These are phyloP conservation scores for Sinocyclocheilus maitianheensis DNA, from an alignment of 2,113 vertebrate species.

Conservation along the genomic window DNA sequence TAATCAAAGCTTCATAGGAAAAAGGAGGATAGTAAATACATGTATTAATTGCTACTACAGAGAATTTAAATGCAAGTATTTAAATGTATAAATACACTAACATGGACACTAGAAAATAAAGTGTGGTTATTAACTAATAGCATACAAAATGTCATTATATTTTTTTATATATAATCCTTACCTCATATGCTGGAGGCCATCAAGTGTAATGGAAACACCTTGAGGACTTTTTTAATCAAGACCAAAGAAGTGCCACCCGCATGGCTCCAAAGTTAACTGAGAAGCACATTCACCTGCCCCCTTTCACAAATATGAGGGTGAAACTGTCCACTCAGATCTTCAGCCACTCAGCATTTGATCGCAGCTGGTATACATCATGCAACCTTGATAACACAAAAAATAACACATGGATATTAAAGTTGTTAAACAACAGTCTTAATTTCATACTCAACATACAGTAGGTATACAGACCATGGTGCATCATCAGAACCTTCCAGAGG, in stretches of 20 bases:
- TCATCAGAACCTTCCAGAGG: too few relatives aligned
- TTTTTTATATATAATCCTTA: neutral
- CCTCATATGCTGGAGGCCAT: neutral
- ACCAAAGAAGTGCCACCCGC: neutral
- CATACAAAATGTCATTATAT: neutral
- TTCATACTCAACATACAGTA: neutral
- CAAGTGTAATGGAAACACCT: neutral
- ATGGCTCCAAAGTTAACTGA: neutral
- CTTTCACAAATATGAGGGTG: neutral
- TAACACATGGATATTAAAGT: neutral
- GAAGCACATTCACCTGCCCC: neutral
- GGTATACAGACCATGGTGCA: too few relatives aligned
- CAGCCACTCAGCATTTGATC: neutral
- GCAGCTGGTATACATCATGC: neutral
- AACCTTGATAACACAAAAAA: too few relatives aligned
- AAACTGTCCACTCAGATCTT: neutral
- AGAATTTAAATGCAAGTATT: too few relatives aligned
- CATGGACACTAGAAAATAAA: too few relatives aligned
- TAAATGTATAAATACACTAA: too few relatives aligned
- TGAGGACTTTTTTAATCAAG: neutral
- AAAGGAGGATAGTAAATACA: too few relatives aligned
- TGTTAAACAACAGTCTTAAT: neutral
- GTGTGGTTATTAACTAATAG: too few relatives aligned
- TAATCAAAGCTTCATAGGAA: too few relatives aligned
- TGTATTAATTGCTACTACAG: too few relatives aligned